Conservation (phyloP, 2,888 invertebrate genomes). For the Celastrina argiolus region DNA sequence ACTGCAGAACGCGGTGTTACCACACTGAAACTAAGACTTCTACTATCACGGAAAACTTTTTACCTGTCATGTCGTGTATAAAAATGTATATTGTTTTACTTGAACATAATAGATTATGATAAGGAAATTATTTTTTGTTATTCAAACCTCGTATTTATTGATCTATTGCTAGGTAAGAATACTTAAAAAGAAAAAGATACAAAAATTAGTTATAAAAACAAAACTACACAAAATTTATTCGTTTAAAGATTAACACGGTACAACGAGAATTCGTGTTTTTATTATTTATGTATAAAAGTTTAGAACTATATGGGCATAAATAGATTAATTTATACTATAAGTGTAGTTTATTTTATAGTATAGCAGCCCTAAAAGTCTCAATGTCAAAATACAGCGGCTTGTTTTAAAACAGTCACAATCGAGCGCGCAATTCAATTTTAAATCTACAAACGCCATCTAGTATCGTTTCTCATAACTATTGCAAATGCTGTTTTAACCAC, state of each 20-base stretch:
- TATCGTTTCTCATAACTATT: constrained; percentile 9
- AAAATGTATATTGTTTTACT: not conserved
- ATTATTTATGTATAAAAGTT: not conserved
- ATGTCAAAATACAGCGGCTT: constrained; percentile 48
- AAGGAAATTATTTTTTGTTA: too few species aligned
- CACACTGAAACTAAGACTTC: constrained; percentile 40
- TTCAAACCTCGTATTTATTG: too few species aligned
- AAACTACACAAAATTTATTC: too few species aligned
- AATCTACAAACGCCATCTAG: constrained; percentile 51
- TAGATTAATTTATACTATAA: constrained; percentile 29
- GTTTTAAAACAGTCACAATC: constrained; percentile 45
- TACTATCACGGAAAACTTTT: constrained; percentile 13
- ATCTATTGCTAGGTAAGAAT: too few species aligned
- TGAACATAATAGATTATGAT: too few species aligned
- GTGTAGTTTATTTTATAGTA: constrained; percentile 30
- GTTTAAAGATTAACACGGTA: too few species aligned
- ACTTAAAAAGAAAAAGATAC: too few species aligned
- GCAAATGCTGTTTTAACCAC: not conserved
- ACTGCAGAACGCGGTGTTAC: constrained; percentile 69
- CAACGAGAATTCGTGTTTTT: too few species aligned
- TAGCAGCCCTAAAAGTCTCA: constrained; percentile 42
- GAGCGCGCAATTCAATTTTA: constrained; percentile 51
- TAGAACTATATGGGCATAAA: not conserved
- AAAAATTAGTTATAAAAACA: too few species aligned
- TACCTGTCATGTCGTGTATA: not conserved